Percentiles rank a stretch among this genome's conserved stretches.
These are phyloP conservation scores for Stenotaenia linearis DNA, from an alignment of 2,888 invertebrate genomes.

Conservation along the genomic window DNA sequence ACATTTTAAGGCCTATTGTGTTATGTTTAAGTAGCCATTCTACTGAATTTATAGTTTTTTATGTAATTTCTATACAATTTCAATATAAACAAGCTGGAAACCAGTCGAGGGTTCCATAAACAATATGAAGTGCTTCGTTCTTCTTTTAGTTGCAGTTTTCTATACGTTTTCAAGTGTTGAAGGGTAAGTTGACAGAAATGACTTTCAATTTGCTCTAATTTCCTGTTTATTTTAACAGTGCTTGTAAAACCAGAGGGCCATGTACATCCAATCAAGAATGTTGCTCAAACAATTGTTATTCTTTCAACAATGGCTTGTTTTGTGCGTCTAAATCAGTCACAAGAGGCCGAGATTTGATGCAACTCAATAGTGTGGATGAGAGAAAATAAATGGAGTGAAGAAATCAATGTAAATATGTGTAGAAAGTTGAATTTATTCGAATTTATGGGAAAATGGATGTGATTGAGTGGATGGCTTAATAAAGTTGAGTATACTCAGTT, in stretches of 20 bases:
- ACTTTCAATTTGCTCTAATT: background rate
- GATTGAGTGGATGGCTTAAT: background rate
- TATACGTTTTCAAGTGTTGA: background rate
- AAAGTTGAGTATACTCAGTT: background rate
- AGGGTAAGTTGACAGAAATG: background rate
- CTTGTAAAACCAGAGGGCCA: background rate
- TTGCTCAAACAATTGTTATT: background rate
- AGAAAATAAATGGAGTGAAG: no score
- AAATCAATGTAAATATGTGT: no score
- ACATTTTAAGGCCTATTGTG: slow-evolving; percentile 1
- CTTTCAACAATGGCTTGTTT: background rate
- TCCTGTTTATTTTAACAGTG: background rate
- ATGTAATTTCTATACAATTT: background rate
- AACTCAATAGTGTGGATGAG: background rate
- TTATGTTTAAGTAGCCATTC: background rate
- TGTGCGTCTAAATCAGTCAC: background rate
- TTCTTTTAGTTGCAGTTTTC: background rate
- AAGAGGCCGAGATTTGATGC: background rate
- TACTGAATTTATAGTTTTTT: background rate
- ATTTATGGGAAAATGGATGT: no score
- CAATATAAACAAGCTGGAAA: background rate
- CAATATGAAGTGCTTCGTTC: background rate
- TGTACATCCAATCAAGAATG: background rate
- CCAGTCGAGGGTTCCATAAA: background rate
- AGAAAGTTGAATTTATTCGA: no score